Evolutionary conservation across 2,113 vertebrate species (phyloP).

Genomic region (Columbina picui): DNA sequence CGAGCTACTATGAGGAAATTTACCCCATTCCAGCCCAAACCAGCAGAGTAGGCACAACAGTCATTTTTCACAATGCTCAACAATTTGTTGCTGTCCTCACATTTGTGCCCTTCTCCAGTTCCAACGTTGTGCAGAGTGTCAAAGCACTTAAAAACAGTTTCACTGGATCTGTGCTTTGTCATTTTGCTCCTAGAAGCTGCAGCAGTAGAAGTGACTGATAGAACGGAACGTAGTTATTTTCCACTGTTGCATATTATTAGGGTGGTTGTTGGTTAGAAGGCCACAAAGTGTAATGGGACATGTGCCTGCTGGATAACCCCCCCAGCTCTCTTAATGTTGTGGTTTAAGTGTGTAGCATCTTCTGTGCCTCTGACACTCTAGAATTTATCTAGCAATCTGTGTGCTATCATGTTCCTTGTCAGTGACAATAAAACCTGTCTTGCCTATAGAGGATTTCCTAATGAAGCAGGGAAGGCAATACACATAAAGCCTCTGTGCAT

Average conservation of each 20-base stretch:
- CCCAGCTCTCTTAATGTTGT: background rate
- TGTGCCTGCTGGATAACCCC: background rate
- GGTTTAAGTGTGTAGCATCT: background rate
- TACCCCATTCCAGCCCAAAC: background rate
- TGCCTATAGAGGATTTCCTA: conserved; percentile 21
- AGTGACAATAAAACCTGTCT: conserved; percentile 23
- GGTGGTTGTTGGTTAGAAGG: background rate
- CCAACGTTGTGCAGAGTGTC: background rate
- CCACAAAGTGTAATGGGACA: background rate
- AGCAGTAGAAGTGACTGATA: background rate
- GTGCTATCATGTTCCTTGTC: background rate
- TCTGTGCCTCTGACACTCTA: background rate
- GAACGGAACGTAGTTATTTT: background rate
- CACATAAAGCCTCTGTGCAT: conserved; percentile 3
- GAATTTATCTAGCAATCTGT: conserved; percentile 36
- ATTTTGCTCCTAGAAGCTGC: background rate
- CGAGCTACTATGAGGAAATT: background rate
- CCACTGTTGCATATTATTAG: background rate
- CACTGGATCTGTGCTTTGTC: background rate
- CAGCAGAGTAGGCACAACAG: background rate
- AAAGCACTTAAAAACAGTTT: background rate
- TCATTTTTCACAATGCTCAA: background rate
- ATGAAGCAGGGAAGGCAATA: conserved; percentile 7
- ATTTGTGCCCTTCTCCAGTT: background rate
- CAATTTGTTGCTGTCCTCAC: background rate